phyloP scores from a whole-genome alignment of 1,140 invertebrate genomes.

The Drosophila parabipectinata region DNA sequence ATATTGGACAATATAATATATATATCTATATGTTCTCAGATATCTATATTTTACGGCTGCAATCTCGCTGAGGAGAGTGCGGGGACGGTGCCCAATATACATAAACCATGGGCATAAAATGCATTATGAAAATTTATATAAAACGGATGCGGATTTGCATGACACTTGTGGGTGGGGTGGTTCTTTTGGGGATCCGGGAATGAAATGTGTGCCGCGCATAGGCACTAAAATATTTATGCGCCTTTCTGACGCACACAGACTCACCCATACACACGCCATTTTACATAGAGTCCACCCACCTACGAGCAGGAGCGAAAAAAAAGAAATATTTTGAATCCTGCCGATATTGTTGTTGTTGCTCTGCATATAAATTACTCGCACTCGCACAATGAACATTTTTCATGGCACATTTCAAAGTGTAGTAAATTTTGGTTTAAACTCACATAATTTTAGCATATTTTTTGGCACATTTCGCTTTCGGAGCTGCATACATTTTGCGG shows the following conservation, averaged over 20 bases:
- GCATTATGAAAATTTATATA: slow-evolving; percentile 72
- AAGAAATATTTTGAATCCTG: slow-evolving; percentile 14
- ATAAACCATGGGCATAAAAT: slow-evolving; percentile 55
- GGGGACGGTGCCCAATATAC: slow-evolving; percentile 35
- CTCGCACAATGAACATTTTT: slow-evolving; percentile 70
- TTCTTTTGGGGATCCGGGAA: slow-evolving; percentile 4
- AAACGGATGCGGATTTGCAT: slow-evolving; percentile 56
- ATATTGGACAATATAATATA: slow-evolving; percentile 1
- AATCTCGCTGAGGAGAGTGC: slow-evolving; percentile 16
- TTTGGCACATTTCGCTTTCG: slow-evolving; percentile 26
- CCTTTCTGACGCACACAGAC: slow-evolving; percentile 38
- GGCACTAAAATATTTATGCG: slow-evolving; percentile 75
- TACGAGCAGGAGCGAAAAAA: slow-evolving; percentile 1
- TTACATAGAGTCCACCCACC: slow-evolving; percentile 1
- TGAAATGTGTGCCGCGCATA: slow-evolving; percentile 57
- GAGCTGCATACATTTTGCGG: slow-evolving; percentile 46
- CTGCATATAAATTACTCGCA: slow-evolving; percentile 64
- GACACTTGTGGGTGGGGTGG: slow-evolving; percentile 42
- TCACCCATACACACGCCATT: slow-evolving; percentile 3
- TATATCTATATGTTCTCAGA: slow-evolving; percentile 1
- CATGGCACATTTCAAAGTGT: slow-evolving; percentile 76
- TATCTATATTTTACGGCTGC: slow-evolving; percentile 40
- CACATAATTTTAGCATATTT: slow-evolving; percentile 61
- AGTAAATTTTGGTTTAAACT: slow-evolving; percentile 79
- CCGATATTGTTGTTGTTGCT: slow-evolving; percentile 25